phyloP scores from a whole-genome alignment of 2,888 invertebrate species.

The Torymus texanus region DNA sequence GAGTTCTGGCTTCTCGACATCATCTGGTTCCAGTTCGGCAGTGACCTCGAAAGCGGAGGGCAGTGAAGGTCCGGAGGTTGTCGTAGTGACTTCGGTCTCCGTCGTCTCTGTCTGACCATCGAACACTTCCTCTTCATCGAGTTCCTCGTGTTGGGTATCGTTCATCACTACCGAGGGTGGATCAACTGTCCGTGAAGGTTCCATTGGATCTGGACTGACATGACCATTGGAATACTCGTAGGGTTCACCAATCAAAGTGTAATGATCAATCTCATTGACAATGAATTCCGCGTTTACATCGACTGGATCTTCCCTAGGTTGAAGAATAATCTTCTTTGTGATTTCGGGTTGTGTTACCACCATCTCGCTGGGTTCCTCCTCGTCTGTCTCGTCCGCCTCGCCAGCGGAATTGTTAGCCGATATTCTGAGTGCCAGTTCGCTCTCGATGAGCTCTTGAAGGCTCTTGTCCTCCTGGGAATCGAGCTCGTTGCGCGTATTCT shows the following conservation, averaged over 20 bases:
- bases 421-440: slow-evolving; percentile 71
- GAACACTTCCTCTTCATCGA: slow-evolving; percentile 39
- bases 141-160: neutral
- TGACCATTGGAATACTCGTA: slow-evolving; percentile 68
- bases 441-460: slow-evolving; percentile 72
- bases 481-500: slow-evolving; percentile 69
- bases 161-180: neutral
- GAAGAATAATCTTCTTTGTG: slow-evolving; percentile 66
- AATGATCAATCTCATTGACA: slow-evolving; percentile 67
- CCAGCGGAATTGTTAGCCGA: slow-evolving; percentile 59
- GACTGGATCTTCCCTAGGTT: slow-evolving; percentile 60
- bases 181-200: slow-evolving; percentile 6
- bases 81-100: slow-evolving; percentile 43
- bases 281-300: slow-evolving; percentile 70
- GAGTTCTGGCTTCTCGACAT: neutral
- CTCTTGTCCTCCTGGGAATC: slow-evolving; percentile 71
- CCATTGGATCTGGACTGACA: slow-evolving; percentile 47
- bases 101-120: slow-evolving; percentile 44
- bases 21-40: slow-evolving; percentile 8
- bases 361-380: slow-evolving; percentile 52
- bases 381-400: slow-evolving; percentile 57
- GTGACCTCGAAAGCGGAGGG: slow-evolving; percentile 43
- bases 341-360: slow-evolving; percentile 62
- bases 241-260: slow-evolving; percentile 64
- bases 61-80: slow-evolving; percentile 45